These are phyloP conservation scores for Cyclina sinensis DNA, from an alignment of 1,140 invertebrate species.

Conservation along the genomic window DNA sequence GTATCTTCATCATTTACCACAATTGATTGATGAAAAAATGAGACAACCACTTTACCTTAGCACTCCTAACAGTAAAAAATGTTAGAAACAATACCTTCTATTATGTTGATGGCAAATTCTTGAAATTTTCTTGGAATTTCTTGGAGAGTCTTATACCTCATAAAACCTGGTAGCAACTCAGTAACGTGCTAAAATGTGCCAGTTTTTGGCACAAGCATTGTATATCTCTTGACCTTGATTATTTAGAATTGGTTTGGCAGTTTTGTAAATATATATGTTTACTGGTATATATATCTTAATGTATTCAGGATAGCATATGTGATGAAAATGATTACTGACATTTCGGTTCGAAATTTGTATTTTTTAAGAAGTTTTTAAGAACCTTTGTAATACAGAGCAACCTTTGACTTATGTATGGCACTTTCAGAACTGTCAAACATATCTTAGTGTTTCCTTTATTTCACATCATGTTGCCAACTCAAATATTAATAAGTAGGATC, in stretches of 20 bases:
- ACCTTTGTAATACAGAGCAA: neutral
- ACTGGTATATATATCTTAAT: neutral
- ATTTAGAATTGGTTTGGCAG: neutral
- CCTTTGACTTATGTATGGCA: no score
- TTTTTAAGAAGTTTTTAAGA: neutral
- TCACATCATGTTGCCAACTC: no score
- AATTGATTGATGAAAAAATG: no score
- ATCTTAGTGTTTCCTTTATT: no score
- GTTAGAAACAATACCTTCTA: conserved; percentile 18
- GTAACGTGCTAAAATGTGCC: conserved; percentile 32
- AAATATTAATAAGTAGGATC: no score
- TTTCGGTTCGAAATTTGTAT: no score
- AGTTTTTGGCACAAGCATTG: conserved; percentile 23
- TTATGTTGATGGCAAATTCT: conserved; percentile 62
- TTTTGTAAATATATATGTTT: neutral
- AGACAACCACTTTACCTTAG: conserved; percentile 28
- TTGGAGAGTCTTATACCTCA: conserved; percentile 25
- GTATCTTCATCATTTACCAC: no score
- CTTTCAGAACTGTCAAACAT: no score
- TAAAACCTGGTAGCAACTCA: conserved; percentile 17
- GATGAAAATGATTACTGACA: no score
- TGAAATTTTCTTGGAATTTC: conserved; percentile 51
- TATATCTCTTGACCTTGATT: conserved; percentile 22
- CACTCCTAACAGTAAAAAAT: conserved; percentile 25
- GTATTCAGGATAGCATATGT: no score